Evolutionary conservation across 2,113 vertebrate genomes (phyloP).

Genomic region (Dissostichus mawsoni): DNA sequence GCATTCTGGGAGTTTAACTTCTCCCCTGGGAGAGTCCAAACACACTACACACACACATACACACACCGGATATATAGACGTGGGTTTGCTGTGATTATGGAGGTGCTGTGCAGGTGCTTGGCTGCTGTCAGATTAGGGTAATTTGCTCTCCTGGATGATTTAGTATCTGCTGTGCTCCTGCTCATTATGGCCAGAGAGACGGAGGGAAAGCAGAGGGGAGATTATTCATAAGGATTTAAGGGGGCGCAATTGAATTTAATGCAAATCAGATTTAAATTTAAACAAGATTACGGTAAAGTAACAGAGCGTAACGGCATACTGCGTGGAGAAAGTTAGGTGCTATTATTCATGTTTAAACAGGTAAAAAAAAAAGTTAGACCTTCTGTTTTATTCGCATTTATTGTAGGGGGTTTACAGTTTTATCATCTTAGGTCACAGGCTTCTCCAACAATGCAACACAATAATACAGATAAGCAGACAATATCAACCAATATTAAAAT

Average conservation of each 20-base stretch:
- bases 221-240: conserved; percentile 65
- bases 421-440: not conserved
- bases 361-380: not conserved
- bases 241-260: conserved; percentile 59
- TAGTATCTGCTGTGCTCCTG: conserved; percentile 48
- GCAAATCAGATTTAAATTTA: conserved; percentile 63
- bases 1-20: conserved; percentile 57
- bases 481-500: too few species aligned
- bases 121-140: conserved; percentile 69
- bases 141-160: conserved; percentile 72
- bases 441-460: too few species aligned
- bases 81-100: conserved; percentile 40
- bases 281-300: conserved; percentile 36
- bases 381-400: not conserved
- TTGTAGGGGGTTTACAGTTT: not conserved
- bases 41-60: not conserved
- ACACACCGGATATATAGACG: not conserved
- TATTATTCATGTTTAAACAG: conserved; percentile 1
- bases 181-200: conserved; percentile 58
- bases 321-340: conserved; percentile 2
- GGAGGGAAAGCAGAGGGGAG: conserved; percentile 28
- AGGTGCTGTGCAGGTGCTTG: conserved; percentile 59
- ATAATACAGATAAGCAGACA: too few species aligned
- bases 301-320: conserved; percentile 2
- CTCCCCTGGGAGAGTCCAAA: conserved; percentile 26